Evolutionary conservation across 2,113 vertebrate genomes (phyloP).

Genomic region (Eulemur macaco): DNA sequence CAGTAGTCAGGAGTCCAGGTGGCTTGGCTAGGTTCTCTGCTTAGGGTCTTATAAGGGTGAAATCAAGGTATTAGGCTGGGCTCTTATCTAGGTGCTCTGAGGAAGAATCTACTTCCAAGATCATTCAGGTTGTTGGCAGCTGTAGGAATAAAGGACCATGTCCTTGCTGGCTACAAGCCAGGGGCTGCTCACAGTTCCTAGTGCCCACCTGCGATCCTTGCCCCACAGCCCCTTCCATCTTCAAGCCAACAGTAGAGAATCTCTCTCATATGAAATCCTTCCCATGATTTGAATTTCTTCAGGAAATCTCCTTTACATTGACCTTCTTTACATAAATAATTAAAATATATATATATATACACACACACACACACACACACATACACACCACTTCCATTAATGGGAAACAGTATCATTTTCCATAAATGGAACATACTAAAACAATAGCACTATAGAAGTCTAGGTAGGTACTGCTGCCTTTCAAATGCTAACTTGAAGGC

Average conservation of each 20-base stretch:
- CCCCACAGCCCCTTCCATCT: background rate
- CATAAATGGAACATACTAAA: slow-evolving; percentile 4
- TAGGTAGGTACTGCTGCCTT: background rate
- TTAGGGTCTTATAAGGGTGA: background rate
- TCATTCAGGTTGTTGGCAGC: background rate
- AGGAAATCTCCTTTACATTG: background rate
- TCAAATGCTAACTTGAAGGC: background rate
- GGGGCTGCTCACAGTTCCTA: background rate
- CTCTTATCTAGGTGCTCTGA: background rate
- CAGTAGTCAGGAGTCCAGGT: background rate
- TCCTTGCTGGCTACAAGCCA: background rate
- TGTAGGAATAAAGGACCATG: background rate
- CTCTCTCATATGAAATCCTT: background rate
- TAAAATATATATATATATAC: background rate
- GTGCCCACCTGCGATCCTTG: background rate
- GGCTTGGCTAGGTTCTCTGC: slow-evolving; percentile 1
- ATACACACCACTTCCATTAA: background rate
- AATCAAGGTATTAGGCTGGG: background rate
- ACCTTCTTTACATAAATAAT: background rate
- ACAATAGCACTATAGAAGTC: background rate
- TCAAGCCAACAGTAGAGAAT: background rate
- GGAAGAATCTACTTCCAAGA: background rate
- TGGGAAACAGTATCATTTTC: background rate
- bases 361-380: too few species aligned
- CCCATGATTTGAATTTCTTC: background rate